Percentiles rank a stretch among this genome's conserved stretches.
Conservation (phyloP, 2,888 invertebrate species). For the Camponotus fellah region DNA sequence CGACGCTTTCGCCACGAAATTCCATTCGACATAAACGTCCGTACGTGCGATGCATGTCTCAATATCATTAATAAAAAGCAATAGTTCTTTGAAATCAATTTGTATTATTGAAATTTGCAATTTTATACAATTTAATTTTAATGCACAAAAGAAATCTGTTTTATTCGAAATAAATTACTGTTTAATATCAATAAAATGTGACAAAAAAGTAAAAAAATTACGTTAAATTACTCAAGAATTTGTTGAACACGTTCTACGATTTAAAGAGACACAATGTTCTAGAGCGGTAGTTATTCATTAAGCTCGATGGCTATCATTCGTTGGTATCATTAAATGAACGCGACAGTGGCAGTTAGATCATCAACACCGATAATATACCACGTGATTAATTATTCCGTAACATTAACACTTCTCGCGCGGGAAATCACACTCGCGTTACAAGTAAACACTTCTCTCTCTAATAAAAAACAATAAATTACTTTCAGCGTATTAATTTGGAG, state of each 20-base stretch:
- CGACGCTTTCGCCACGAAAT: constrained; percentile 8
- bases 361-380: constrained; percentile 46
- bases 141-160: neutral
- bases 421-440: neutral
- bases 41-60: neutral
- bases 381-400: constrained; percentile 44
- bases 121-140: neutral
- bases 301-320: constrained; percentile 31
- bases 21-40: neutral
- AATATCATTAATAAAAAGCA: neutral
- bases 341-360: constrained; percentile 37
- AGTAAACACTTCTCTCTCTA: constrained; percentile 38
- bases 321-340: constrained; percentile 52
- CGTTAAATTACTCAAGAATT: neutral
- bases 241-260: neutral
- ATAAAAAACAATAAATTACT: constrained; percentile 78
- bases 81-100: neutral
- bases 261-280: constrained; percentile 12
- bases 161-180: neutral
- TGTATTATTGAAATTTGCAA: neutral
- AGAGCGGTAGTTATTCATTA: constrained; percentile 40
- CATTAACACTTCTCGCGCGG: constrained; percentile 14
- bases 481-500: constrained; percentile 77
- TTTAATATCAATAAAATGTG: neutral
- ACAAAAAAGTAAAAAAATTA: neutral